Evolutionary conservation across 2,113 vertebrate species (phyloP).

Genomic region (Coregonus clupeaformis): DNA sequence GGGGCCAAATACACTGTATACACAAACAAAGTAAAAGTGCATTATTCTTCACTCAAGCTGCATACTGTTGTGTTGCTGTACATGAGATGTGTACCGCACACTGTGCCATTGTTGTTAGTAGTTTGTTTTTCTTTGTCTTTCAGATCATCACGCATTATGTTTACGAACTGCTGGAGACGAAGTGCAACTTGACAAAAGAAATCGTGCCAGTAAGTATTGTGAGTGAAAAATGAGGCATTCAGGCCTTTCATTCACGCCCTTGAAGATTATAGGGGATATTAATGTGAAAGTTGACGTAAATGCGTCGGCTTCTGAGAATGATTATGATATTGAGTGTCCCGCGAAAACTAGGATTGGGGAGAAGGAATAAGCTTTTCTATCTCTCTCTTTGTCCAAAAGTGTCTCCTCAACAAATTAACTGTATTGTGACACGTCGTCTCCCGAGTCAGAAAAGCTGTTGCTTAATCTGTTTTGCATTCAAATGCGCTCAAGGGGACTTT

Average conservation of each 20-base stretch:
- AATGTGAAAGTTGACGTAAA: conserved; percentile 62
- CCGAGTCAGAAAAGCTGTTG: conserved; percentile 59
- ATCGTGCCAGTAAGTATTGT: conserved; percentile 89
- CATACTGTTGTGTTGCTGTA: no score
- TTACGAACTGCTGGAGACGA: conserved; percentile 89
- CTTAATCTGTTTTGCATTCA: conserved; percentile 76
- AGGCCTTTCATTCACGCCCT: conserved; percentile 50
- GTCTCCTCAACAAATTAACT: conserved; percentile 70
- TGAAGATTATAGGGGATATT: conserved; percentile 73
- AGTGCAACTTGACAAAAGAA: conserved; percentile 91
- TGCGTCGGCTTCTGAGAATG: conserved; percentile 47
- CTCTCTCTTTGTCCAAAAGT: conserved; percentile 55
- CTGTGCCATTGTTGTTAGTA: no score
- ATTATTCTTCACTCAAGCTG: no score
- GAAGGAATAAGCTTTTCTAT: not conserved
- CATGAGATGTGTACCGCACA: no score
- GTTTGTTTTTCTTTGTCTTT: conserved; percentile 36
- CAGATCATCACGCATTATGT: conserved; percentile 96
- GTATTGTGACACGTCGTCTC: conserved; percentile 72
- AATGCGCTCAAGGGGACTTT: conserved; percentile 63
- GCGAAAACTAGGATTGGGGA: conserved; percentile 15
- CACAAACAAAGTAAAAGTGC: no score
- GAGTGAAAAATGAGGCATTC: conserved; percentile 35
- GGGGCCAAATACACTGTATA: no score
- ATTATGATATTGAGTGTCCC: conserved; percentile 58